phyloP scores from a whole-genome alignment of 2,888 invertebrate species.

The Caenorhabditis sinica region DNA sequence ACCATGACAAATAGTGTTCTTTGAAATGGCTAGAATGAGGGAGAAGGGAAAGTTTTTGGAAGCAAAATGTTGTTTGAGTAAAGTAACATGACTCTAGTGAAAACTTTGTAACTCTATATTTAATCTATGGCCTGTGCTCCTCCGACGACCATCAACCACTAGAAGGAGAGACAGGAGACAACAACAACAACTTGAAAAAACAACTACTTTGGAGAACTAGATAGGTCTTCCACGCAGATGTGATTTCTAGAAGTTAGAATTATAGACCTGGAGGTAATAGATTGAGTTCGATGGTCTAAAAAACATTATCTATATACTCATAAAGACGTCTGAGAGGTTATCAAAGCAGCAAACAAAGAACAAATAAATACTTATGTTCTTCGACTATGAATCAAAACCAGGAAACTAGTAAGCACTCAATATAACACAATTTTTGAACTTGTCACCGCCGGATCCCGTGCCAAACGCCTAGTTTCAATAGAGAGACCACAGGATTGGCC shows the following conservation, averaged over 20 bases:
- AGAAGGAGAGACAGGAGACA: neutral
- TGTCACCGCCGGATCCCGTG: neutral
- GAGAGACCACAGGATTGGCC: slow-evolving; percentile 25
- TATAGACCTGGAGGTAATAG: too few relatives aligned
- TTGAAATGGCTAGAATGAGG: neutral
- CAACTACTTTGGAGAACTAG: neutral
- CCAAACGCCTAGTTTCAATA: neutral
- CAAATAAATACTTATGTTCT: neutral
- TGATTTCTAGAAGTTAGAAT: too few relatives aligned
- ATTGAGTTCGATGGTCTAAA: too few relatives aligned
- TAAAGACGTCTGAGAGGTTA: neutral
- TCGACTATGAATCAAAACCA: neutral
- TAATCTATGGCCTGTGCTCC: neutral
- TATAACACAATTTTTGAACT: neutral
- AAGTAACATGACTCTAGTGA: slow-evolving; percentile 10
- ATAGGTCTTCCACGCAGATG: neutral
- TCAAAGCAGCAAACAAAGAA: neutral
- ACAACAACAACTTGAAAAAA: neutral
- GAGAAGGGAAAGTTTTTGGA: slow-evolving; percentile 4
- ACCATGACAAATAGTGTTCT: slow-evolving; percentile 41
- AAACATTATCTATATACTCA: too few relatives aligned
- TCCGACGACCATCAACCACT: neutral
- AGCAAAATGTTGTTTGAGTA: slow-evolving; percentile 18
- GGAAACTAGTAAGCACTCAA: neutral
- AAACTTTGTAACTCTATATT: slow-evolving; percentile 34